These are phyloP conservation scores for Diploptera punctata DNA, from an alignment of 2,888 invertebrate species.

Conservation along the genomic window DNA sequence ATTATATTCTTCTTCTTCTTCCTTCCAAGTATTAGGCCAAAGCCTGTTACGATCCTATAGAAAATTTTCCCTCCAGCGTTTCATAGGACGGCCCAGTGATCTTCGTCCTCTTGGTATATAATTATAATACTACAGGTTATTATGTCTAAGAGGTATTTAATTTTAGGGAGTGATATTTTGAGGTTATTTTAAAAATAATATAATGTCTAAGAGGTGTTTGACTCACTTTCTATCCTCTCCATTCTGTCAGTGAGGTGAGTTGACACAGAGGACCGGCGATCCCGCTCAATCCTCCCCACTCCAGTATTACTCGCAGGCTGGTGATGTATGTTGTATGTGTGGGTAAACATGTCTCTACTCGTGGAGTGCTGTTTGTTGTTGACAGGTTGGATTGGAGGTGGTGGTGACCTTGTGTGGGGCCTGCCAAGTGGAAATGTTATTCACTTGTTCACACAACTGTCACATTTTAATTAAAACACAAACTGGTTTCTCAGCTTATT, in stretches of 20 bases:
- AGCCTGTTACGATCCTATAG: too few relatives aligned
- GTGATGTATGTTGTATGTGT: constrained; percentile 53
- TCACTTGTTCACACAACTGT: not conserved
- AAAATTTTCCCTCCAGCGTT: too few relatives aligned
- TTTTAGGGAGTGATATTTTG: too few relatives aligned
- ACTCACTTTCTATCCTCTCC: constrained; percentile 62
- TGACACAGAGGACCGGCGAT: constrained; percentile 62
- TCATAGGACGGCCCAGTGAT: too few relatives aligned
- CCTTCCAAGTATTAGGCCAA: too few relatives aligned
- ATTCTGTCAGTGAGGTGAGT: constrained; percentile 74
- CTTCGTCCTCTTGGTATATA: too few relatives aligned
- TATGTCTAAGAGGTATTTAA: too few relatives aligned
- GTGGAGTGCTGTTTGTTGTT: constrained; percentile 46
- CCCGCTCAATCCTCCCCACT: constrained; percentile 40
- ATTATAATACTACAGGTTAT: too few relatives aligned
- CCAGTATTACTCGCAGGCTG: constrained; percentile 6
- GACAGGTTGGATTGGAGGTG: constrained; percentile 68
- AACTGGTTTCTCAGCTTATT: too few relatives aligned
- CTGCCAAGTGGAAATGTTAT: not conserved
- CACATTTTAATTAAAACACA: not conserved
- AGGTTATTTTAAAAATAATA: too few relatives aligned
- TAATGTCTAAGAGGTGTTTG: too few relatives aligned
- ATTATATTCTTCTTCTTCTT: too few relatives aligned
- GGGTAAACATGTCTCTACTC: constrained; percentile 50
- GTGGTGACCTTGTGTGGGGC: constrained; percentile 68